A percentile compares a stretch with the other conserved stretches of the same genome.
phyloP scores from a whole-genome alignment of 92 coral and sea anemone species.

The Umimayanthus kanabou region DNA sequence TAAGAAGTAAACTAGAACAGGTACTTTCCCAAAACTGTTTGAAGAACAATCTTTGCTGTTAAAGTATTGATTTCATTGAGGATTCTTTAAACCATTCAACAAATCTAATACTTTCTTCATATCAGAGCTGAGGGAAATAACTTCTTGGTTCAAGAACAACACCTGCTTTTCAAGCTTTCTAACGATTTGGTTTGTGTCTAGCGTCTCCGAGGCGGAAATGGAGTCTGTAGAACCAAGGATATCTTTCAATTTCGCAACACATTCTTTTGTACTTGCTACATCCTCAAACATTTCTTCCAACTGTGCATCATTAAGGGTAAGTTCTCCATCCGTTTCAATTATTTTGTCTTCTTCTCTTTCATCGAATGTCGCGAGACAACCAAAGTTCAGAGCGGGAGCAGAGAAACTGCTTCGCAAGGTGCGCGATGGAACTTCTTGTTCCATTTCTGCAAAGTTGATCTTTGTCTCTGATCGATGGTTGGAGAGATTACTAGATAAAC shows the following conservation, averaged over 20 bases:
- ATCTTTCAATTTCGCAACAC: slow-evolving; percentile 63
- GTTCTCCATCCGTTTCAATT: neutral
- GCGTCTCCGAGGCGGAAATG: slow-evolving; percentile 36
- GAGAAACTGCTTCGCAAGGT: slow-evolving; percentile 73
- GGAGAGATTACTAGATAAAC: slow-evolving; percentile 40
- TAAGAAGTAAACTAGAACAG: neutral
- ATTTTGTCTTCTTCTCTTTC: slow-evolving; percentile 22
- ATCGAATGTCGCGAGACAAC: neutral
- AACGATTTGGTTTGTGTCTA: slow-evolving; percentile 75
- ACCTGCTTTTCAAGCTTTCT: slow-evolving; percentile 71
- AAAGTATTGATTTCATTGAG: slow-evolving; percentile 6
- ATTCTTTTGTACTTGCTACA: slow-evolving; percentile 68
- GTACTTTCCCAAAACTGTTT: neutral
- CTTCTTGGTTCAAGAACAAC: slow-evolving; percentile 59
- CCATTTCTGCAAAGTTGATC: slow-evolving; percentile 51
- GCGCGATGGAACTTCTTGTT: slow-evolving; percentile 35
- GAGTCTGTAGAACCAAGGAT: slow-evolving; percentile 67
- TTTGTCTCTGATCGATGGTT: slow-evolving; percentile 38
- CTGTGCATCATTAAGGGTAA: slow-evolving; percentile 12
- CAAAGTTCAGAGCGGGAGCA: slow-evolving; percentile 37
- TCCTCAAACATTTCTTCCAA: slow-evolving; percentile 74
- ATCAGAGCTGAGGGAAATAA: slow-evolving; percentile 70
- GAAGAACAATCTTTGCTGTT: neutral
- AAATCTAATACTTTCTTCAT: slow-evolving; percentile 71
- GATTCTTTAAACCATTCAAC: slow-evolving; percentile 61